Conservation (phyloP, 53 echinoderm and acorn worm species). For the Paracentrotus lividus region DNA sequence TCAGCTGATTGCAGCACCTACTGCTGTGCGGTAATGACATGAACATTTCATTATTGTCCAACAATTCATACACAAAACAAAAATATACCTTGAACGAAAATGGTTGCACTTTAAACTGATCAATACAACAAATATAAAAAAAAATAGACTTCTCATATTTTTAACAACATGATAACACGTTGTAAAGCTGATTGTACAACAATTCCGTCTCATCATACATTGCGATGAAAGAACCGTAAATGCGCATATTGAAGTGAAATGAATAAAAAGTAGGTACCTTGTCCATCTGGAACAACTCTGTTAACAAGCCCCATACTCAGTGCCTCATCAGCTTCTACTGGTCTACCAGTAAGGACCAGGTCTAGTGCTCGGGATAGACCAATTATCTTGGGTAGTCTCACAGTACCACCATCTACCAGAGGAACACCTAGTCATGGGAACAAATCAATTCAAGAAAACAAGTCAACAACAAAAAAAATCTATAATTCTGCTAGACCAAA, state of each 20-base stretch:
- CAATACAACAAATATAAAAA: too few relatives aligned
- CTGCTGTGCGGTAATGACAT: too few relatives aligned
- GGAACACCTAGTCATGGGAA: constrained; percentile 82
- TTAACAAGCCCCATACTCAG: constrained; percentile 90
- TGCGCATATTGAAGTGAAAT: background rate
- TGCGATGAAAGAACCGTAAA: background rate
- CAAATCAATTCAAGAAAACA: background rate
- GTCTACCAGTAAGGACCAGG: constrained; percentile 91
- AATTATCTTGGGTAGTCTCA: constrained; percentile 87
- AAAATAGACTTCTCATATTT: too few relatives aligned
- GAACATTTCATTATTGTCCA: too few relatives aligned
- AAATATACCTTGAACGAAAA: too few relatives aligned
- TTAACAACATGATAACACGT: too few relatives aligned
- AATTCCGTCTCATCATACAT: background rate
- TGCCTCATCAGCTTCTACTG: constrained; percentile 89
- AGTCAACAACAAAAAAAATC: too few relatives aligned
- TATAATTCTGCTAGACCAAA: too few relatives aligned
- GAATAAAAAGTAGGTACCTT: constrained; percentile 62
- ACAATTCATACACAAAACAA: too few relatives aligned
- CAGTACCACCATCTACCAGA: constrained; percentile 93
- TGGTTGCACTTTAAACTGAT: too few relatives aligned
- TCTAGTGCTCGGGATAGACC: constrained; percentile 95
- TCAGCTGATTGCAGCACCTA: too few relatives aligned
- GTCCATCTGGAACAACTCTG: constrained; percentile 90
- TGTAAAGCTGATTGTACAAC: background rate